Evolutionary conservation across 2,113 vertebrate species (phyloP), one percentile per base, ranked within the genome.

Genomic region (Vicugna pacos): DNA sequence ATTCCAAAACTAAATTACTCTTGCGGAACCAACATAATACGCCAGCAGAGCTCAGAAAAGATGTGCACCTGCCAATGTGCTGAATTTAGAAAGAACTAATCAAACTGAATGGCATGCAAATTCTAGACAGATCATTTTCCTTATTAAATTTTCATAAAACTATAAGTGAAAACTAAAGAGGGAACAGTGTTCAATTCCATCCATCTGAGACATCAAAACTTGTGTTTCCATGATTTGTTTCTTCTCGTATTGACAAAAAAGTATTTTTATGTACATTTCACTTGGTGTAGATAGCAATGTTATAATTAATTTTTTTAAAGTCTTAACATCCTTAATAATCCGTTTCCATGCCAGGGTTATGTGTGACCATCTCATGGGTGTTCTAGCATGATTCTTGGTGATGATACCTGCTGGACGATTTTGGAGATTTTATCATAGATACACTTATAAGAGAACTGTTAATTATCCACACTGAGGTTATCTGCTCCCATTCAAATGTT

Each of bases 1-100:
- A 94, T 89, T 83, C 24, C 9, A 64, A 70, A 91, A 56, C 50
- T n/a, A 64, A 97, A 83, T 93, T 70, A 79, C 64, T 50, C 58
- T 84, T 80, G 89, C 48, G 76, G 83, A 93, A 91, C 46, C 30
- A 67, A 89, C 32, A 30, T 10, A 56, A 75, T 30, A 64, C 3
- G 11, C n/a, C 42, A 81, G 52, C 22, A 86, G 58, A 52, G 22
- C 42, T 64, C 72, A n/a, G n/a, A 75, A 54, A 86, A 58, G 20
- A 48, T 5, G 11, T 69, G 19, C 19, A 80, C 26, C 84, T 94
- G 73, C 42, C 69, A 65, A 26, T 2, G 2, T n/a, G 35, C 48
- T 90, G 76, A 95, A 76, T 89, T 87, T 88, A 87, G 87, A 72
- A 93, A 70, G 52, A 91, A 32, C 1, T 73, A 82, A 94, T 76